Evolutionary conservation across 1,140 invertebrate species (phyloP).

Genomic region (Stratiolaelaps scimitus): DNA sequence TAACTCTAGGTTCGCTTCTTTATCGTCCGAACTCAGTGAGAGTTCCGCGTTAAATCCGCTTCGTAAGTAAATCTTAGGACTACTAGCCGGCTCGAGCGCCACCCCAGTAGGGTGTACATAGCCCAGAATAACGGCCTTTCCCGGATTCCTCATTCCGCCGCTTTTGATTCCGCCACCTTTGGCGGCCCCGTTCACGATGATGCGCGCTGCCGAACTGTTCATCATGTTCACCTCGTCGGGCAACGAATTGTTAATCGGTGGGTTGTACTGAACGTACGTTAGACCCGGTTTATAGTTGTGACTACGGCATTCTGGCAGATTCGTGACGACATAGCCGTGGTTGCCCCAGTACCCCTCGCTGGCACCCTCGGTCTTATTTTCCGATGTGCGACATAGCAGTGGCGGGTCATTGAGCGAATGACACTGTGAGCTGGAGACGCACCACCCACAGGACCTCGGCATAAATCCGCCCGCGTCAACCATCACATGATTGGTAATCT

Average conservation of each 20-base stretch:
- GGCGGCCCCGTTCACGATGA: constrained; percentile 49
- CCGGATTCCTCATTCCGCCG: constrained; percentile 51
- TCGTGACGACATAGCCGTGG: constrained; percentile 58
- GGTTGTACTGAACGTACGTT: constrained; percentile 70
- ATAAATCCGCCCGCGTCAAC: constrained; percentile 28
- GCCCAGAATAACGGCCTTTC: constrained; percentile 54
- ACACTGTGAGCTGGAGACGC: constrained; percentile 32
- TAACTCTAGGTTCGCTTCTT: constrained; percentile 28
- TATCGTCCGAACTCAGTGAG: constrained; percentile 27
- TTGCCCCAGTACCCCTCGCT: constrained; percentile 71
- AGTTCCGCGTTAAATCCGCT: constrained; percentile 28
- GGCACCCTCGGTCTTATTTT: constrained; percentile 1
- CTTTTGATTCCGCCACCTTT: constrained; percentile 47
- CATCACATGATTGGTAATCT: constrained; percentile 31
- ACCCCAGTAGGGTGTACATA: constrained; percentile 59
- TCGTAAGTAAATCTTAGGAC: constrained; percentile 26
- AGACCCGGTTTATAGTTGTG: constrained; percentile 70
- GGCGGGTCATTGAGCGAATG: constrained; percentile 41
- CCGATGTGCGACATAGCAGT: constrained; percentile 47
- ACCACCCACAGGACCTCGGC: constrained; percentile 32
- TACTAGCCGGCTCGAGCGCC: constrained; percentile 15
- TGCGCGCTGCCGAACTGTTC: constrained; percentile 57
- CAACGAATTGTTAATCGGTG: constrained; percentile 67
- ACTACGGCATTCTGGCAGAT: constrained; percentile 58
- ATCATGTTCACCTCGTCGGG: constrained; percentile 53